Percentiles rank a stretch among this genome's conserved stretches.
Conservation (phyloP, 2,113 vertebrate genomes). For the Eidolon helvum region DNA sequence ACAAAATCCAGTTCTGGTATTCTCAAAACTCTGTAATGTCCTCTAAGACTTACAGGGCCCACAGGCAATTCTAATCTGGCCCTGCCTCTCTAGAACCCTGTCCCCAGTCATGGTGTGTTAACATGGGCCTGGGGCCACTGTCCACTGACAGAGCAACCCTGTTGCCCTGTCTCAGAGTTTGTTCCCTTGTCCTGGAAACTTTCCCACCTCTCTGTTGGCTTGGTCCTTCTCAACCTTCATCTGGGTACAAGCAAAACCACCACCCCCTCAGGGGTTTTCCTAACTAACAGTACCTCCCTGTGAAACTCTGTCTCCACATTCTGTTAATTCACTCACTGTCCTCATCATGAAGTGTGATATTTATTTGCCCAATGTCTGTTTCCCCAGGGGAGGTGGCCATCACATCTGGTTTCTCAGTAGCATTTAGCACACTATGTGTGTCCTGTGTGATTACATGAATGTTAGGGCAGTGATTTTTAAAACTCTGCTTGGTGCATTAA, state of each 20-base stretch:
- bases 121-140: background rate
- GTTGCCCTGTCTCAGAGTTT: background rate
- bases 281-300: background rate
- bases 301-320: background rate
- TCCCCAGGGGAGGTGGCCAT: no score
- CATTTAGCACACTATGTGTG: accelerated
- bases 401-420: background rate
- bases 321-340: background rate
- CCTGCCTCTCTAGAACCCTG: background rate
- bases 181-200: background rate
- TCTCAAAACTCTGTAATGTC: background rate
- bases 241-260: no score
- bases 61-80: background rate
- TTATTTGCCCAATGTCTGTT: background rate
- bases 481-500: background rate
- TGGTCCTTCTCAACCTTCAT: background rate
- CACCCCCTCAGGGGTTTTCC: background rate
- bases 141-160: background rate
- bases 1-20: background rate
- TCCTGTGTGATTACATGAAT: no score
- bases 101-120: background rate
- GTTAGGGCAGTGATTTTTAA: background rate
- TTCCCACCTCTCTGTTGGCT: background rate
- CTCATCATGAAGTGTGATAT: no score
- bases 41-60: background rate